Evolutionary conservation across 1,140 invertebrate genomes (phyloP), one percentile per base, ranked within the genome.

Genomic region (Hyles vespertilio): DNA sequence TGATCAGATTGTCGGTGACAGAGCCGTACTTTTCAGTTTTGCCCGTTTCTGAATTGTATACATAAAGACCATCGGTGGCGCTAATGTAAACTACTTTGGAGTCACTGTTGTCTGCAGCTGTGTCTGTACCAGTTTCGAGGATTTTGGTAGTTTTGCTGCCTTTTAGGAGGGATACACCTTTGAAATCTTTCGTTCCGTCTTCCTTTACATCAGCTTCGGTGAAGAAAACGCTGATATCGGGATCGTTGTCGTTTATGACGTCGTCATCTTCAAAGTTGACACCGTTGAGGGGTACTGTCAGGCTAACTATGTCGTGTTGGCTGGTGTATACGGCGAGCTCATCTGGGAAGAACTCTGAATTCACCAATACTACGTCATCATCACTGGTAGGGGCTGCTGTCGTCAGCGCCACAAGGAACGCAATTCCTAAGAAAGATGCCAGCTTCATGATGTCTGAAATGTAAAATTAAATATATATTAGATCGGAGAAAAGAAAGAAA

Each of bases 1-100:
- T 58, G 11, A 81, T 74, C 2, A 84, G 66, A 40, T 56, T 73
- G 22, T 87, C 84, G 9, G 62, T 69, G 4, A 84, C 32, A 8
- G 77, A 56, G 44, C 81, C 81, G 50, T 81, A 84, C 61, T 84
- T 87, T 5, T 78, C 69, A 46, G 72, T 72, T 36, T 60, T 65
- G 1, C 70, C 67, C 2, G 59, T 52, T 5, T 69, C 33, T 2
- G 58, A 40, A 33, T 84, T 70, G 50, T 76, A 84, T 1, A 56
- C 11, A 46, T 84, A 87, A 5, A 87, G 60, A 8, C 84, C 84
- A 43, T 84, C 77, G 0, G 57, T 58, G 1, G 80, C 76, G 5
- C 66, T 79, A 5, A 87, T 65, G 51, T 67, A 87, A 6, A 70
- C 80, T 6, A 59, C 47, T 48, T 77, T 78, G 1, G 62, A 75